These are phyloP conservation scores for Onthophagus sagittarius DNA, from an alignment of 2,888 invertebrate species.

Conservation along the genomic window DNA sequence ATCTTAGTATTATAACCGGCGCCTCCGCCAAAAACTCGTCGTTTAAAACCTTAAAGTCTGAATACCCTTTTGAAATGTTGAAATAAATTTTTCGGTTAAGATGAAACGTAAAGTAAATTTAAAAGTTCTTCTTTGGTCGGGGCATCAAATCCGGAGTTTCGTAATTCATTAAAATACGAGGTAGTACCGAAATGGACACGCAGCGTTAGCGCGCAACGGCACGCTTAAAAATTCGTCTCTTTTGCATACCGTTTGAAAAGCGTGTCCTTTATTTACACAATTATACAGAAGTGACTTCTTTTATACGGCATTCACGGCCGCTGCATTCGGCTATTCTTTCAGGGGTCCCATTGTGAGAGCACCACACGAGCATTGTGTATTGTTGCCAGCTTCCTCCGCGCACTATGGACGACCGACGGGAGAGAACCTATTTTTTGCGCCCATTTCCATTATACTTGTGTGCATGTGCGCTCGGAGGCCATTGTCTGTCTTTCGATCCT, in stretches of 20 bases:
- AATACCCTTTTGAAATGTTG: not conserved
- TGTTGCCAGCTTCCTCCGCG: constrained; percentile 40
- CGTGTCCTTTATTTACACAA: constrained; percentile 46
- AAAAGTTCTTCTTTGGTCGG: not conserved
- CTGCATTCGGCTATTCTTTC: constrained; percentile 45
- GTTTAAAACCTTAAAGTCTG: not conserved
- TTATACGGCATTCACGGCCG: constrained; percentile 44
- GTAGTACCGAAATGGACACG: constrained; percentile 31
- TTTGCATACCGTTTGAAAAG: constrained; percentile 39
- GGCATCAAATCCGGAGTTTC: not conserved
- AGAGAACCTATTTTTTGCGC: constrained; percentile 38
- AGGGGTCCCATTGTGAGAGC: constrained; percentile 38
- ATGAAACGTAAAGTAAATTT: not conserved
- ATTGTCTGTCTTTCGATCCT: constrained; percentile 27
- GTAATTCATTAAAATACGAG: not conserved
- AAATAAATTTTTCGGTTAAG: not conserved
- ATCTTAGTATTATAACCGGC: not conserved
- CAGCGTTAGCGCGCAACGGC: constrained; percentile 32
- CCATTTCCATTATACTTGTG: constrained; percentile 40
- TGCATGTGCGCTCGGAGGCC: constrained; percentile 27
- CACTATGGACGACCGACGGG: constrained; percentile 31
- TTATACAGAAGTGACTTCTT: constrained; percentile 46
- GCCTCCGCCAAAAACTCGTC: not conserved
- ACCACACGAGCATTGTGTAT: constrained; percentile 41
- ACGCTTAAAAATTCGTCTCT: constrained; percentile 33